Evolutionary conservation across 2,888 invertebrate species (phyloP), one percentile per base, ranked within the genome.

Genomic region (Diarsia rubi): DNA sequence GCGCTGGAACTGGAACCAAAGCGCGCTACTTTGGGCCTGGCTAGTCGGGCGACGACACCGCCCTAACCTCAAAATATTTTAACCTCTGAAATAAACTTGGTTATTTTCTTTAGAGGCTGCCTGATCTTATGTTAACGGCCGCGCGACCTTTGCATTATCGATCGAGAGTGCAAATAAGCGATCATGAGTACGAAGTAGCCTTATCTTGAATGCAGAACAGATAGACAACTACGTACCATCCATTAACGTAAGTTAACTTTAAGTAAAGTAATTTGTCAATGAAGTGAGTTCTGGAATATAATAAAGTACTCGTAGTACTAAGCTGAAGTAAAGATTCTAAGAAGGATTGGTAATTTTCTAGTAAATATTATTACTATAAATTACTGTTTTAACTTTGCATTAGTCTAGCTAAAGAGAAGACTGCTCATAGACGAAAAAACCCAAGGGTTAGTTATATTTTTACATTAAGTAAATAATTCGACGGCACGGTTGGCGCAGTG

Each of bases 121-220:
- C 19, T n/a, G 37, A 52, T 19, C 24, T n/a, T 37, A 24, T 19
- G 78, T 57, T 70, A 70, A 37, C 45, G 79, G 12, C 47, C 44
- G 24, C n/a, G 3, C 49, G 79, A 77, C 78, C 72, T 77, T 52
- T 65, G 49, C 27, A 37, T 37, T 64, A 64, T 70, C 78, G 49
- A 70, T 70, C 44, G 16, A n/a, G n/a, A 64, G 71, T 78, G 69
- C 62, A 62, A 76, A 42, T 27, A 24, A 47, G 19, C 37, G 27
- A 54, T 57, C 76, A 65, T 42, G 27, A 47, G 60, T 42, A n/a
- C 45, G 42, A 31, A 21, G 47, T 24, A 45, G 24, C 19, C 16
- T 74, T 75, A 74, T 75, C 75, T 63, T 21, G n/a, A 63, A n/a
- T n/a, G 27, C 21, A 52, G 37, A 72, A 74, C 44, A 60, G 31